Evolutionary conservation across 2,888 invertebrate species (phyloP).

Genomic region (Cremastinae sp.): DNA sequence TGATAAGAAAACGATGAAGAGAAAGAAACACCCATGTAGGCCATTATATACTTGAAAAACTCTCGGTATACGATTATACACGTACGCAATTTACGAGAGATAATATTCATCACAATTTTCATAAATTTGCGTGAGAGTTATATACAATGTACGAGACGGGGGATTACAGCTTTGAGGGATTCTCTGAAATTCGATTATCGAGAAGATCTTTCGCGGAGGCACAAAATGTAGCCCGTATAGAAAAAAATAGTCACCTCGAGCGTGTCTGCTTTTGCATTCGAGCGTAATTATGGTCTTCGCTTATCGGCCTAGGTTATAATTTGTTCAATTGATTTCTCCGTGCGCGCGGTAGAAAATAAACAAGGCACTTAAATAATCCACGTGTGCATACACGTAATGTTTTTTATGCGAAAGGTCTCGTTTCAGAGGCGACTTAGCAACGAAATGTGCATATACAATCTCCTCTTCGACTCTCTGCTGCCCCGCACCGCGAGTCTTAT

Average conservation of each 20-base stretch:
- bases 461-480: not conserved
- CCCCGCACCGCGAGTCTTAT: not conserved
- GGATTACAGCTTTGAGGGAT: not conserved
- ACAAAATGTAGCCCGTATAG: not conserved
- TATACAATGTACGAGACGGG: conserved; percentile 5
- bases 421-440: not conserved
- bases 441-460: not conserved
- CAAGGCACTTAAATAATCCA: not conserved
- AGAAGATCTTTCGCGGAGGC: conserved; percentile 1
- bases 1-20: conserved; percentile 46
- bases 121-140: not conserved
- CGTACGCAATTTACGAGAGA: conserved; percentile 43
- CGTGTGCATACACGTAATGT: not conserved
- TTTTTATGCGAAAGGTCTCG: not conserved
- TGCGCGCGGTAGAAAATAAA: conserved; percentile 1
- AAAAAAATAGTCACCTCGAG: conserved; percentile 3
- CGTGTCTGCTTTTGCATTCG: conserved; percentile 41
- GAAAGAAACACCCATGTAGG: conserved; percentile 21
- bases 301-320: conserved; percentile 39
- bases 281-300: conserved; percentile 40
- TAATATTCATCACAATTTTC: conserved; percentile 37
- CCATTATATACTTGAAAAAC: conserved; percentile 36
- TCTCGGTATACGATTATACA: conserved; percentile 15
- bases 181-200: conserved; percentile 4
- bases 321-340: conserved; percentile 50